A percentile compares a stretch with the other conserved stretches of the same genome.
These are phyloP conservation scores for Cenopis cana DNA, from an alignment of 2,888 invertebrate genomes.

Conservation along the genomic window DNA sequence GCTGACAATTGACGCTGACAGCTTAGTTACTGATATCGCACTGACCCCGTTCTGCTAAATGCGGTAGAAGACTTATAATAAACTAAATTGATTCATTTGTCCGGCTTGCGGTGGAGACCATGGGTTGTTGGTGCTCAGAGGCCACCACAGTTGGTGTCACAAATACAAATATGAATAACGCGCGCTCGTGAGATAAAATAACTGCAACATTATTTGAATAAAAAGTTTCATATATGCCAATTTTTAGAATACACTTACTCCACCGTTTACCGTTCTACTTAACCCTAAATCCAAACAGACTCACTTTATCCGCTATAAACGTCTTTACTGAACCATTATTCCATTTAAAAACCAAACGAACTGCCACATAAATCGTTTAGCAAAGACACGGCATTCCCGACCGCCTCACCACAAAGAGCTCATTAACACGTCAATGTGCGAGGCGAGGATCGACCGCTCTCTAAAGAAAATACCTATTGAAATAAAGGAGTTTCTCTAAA, in stretches of 20 bases:
- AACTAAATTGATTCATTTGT: no score
- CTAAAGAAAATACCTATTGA: conserved; percentile 25
- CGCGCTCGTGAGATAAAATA: no score
- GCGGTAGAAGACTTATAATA: no score
- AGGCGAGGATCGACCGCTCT: conserved; percentile 21
- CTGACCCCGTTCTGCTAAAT: no score
- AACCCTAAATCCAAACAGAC: conserved; percentile 2
- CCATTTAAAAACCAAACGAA: conserved; percentile 28
- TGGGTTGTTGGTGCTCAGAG: no score
- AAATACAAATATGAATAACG: no score
- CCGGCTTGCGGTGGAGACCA: no score
- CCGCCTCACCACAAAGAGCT: conserved; percentile 39
- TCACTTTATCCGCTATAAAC: conserved; percentile 17
- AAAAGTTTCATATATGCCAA: neutral
- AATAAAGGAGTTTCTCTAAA: conserved; percentile 22
- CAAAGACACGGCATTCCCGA: conserved; percentile 24
- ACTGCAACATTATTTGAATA: no score
- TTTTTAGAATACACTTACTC: neutral
- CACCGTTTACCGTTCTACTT: neutral
- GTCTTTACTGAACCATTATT: conserved; percentile 26
- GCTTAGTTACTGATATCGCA: no score
- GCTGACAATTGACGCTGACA: no score
- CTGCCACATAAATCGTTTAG: conserved; percentile 42
- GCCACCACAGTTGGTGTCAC: no score
- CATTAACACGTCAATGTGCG: conserved; percentile 41